phyloP scores from a whole-genome alignment of 1,140 invertebrate species.

The Saccostrea echinata region DNA sequence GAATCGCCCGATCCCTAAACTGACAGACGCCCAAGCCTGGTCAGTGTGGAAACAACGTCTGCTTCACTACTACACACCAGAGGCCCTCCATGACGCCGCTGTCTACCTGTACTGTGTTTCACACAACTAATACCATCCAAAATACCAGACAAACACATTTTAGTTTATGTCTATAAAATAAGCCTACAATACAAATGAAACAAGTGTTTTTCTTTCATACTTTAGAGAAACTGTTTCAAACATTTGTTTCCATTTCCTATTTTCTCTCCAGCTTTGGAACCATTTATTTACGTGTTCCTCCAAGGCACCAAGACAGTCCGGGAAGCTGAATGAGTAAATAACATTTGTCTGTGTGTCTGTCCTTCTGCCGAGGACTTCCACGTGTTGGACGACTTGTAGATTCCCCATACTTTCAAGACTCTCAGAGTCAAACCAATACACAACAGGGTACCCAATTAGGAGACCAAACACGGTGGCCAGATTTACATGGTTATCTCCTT shows the following conservation, averaged over 20 bases:
- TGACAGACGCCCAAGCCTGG: slow-evolving; percentile 68
- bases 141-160: not conserved
- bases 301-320: not conserved
- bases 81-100: slow-evolving; percentile 67
- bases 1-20: slow-evolving; percentile 71
- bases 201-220: not conserved
- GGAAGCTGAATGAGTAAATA: slow-evolving; percentile 23
- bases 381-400: not conserved
- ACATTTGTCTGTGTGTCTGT: not conserved
- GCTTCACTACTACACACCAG: slow-evolving; percentile 69
- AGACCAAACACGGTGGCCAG: not conserved
- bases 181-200: not conserved
- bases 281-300: not conserved
- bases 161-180: not conserved
- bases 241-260: not conserved
- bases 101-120: slow-evolving; percentile 67
- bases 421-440: slow-evolving; percentile 18
- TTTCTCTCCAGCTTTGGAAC: not conserved
- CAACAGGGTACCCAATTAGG: slow-evolving; percentile 15
- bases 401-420: not conserved
- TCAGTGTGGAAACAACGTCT: slow-evolving; percentile 68
- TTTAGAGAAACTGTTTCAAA: not conserved
- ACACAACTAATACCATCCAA: slow-evolving; percentile 28
- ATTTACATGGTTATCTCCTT: not conserved
- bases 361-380: not conserved